Base-by-base conservation (phyloP, 2,888 invertebrate species). In the Rhaphigaster nebulosa region DNA sequence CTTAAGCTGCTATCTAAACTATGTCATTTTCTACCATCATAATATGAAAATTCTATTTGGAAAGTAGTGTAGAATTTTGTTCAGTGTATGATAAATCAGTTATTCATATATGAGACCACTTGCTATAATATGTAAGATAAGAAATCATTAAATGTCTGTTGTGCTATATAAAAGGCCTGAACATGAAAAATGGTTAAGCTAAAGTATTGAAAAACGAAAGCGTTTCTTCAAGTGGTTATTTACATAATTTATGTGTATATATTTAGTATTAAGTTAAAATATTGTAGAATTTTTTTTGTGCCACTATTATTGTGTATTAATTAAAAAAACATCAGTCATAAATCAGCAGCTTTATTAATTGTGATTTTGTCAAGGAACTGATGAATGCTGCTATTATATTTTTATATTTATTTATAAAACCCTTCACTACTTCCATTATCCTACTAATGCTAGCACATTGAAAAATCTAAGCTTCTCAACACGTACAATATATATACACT, bases 41-140 rank as follows among this genome's bases (percentile, higher is more conserved):
- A 89, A 50, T 87, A 54, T 54, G 54, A 54, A 87, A 76, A 89
- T 23, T 50, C 89, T 89, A 89, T 50, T 70, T 52, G 45, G 89
- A 89, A 89, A 89, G 89, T 89, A 89, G 89, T 89, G 89, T 89
- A 89, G 89, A 89, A 89, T 89, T 70, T 84, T 41, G 15, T 76
- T 38, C 5, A 23, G 8, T 70, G 34, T 70, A 34, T 38, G 20
- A 76, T 41, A 76, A 38, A 76, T 76, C 23, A 76, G 23, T 18
- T 84, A n/a, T 15, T 45, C 50, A 56, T 88, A 34, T 45, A 65
- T 60, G 45, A 87, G 12, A 38, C 13, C 15, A 10, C 2, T 18
- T 23, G 23, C 12, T 45, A 10, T 6, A n/a, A n/a, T 50, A n/a
- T 52, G n/a, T 87, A 87, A 52, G 34, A 23, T 52, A 26, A 56